Evolutionary conservation across 2,888 invertebrate genomes (phyloP), one percentile per base, ranked within the genome.

Genomic region (Eulithis testata): DNA sequence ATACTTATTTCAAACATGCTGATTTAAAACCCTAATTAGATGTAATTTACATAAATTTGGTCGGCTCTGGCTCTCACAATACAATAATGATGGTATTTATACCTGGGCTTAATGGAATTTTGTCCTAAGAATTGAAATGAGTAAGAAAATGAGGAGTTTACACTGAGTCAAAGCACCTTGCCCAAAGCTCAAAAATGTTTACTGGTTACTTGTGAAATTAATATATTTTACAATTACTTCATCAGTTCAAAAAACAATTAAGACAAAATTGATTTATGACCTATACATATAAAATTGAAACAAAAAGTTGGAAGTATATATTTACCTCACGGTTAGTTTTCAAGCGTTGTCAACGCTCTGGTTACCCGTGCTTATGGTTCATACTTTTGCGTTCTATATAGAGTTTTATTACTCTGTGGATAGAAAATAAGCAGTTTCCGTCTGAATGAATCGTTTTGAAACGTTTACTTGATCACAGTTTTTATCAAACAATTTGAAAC

Each of bases 401-500:
- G 45, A 11, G 14, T 53, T 37, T 53, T 37, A 12, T 40, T 49
- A 49, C 52, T 54, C 53, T 56, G 14, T 56, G 50, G 11, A 36
- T 62, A 51, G 40, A 60, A 84, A 85, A 87, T 85, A 80, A 84
- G 81, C 76, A 77, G 81, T 83, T 82, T 84, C 80, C 82, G 78
- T 73, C 77, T 76, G 79, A 84, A 84, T 81, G 78, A 76, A 73
- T 76, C 80, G 78, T 78, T 86, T 84, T 76, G 76, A 71, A 83
- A 73, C 83, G 80, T 83, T 88, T 81, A 67, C 79, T 76, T 82
- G 84, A 87, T 85, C 79, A 86, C 83, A 77, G 83, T 81, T 83
- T 82, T 87, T 84, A 85, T 77, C 73, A 70, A 72, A 69, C 67
- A 75, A 80, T 85, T 87, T 82, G 76, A 82, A 85, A 82, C 77